Percentiles rank a stretch among this genome's conserved stretches.
Conservation (phyloP, 2,888 invertebrate species). For the Lomographa bimaculata region DNA sequence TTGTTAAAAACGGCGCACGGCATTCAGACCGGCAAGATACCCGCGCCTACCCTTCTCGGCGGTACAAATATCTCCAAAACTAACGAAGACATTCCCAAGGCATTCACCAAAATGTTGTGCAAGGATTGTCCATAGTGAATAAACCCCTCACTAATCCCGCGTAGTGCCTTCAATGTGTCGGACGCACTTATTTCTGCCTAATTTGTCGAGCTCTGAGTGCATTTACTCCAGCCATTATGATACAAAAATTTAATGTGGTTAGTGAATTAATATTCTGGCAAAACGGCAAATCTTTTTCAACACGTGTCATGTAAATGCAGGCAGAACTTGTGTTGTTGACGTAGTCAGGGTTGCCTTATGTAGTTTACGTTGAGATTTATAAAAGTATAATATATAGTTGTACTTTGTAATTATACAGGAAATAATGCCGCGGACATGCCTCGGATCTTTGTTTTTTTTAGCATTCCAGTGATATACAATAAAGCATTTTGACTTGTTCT, state of each 20-base stretch:
- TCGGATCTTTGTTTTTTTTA: constrained; percentile 10
- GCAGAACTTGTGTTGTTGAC: constrained; percentile 28
- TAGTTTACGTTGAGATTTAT: constrained; percentile 38
- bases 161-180: constrained; percentile 37
- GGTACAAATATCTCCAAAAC: constrained; percentile 89
- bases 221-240: constrained; percentile 10
- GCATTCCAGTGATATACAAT: constrained; percentile 33
- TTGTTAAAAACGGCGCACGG: constrained; percentile 89
- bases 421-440: background rate
- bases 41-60: constrained; percentile 91
- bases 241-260: no score
- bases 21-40: constrained; percentile 87
- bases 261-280: no score
- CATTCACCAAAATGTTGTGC: constrained; percentile 85
- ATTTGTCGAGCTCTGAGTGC: constrained; percentile 14
- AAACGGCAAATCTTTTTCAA: no score
- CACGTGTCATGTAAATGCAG: constrained; percentile 6
- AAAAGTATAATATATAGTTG: constrained; percentile 15
- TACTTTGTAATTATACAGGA: background rate
- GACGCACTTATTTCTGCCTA: constrained; percentile 27
- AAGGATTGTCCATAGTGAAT: constrained; percentile 74
- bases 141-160: constrained; percentile 14
- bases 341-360: constrained; percentile 48
- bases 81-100: constrained; percentile 92
- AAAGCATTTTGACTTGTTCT: constrained; percentile 19